Base-by-base conservation (phyloP, 2,888 invertebrate genomes). In the Agrotis segetum region DNA sequence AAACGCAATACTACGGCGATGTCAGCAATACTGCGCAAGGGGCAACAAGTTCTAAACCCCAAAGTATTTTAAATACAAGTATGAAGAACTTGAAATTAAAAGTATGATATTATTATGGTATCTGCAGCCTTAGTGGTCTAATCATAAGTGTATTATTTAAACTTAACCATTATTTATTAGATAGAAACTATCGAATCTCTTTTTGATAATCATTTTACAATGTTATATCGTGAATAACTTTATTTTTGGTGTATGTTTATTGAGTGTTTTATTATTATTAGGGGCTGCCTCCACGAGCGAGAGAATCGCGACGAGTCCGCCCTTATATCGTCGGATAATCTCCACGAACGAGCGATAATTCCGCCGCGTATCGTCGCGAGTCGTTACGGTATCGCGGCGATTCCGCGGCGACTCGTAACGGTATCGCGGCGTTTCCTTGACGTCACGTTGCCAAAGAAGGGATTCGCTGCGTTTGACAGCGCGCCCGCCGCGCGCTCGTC, bases 121-220 rank as follows among this genome's bases (percentile, higher is more conserved):
- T 62, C 71, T 75, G 59, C 53, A 74, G 68, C 77, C 66, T 67
- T 63, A 60, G 64, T 69, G 68, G 56, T 67, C 55, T 72, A 71
- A 67, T 64, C 62, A 55, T 80, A 75, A 69, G 60, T 52, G 19
- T 79, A 79, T 79, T 62, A 76, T 69, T 72, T 78, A 59, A 40
- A 84, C 66, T 55, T 65, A 67, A 81, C 69, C 53, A 66, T 72
- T 72, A 56, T 67, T 82, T 81, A 67, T 60, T 79, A 74, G 82
- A 73, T 72, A 75, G 73, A 72, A 62, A 79, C 74, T 83, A 82
- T 82, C 65, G 46, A 82, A 69, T 64, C 66, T 79, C 67, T 77
- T 81, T 82, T 81, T 71, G 67, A 79, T 67, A 66, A 79, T 79
- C 55, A 71, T 74, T 82, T 78, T 79, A 82, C 74, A 82, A 82